Evolutionary conservation across 2,113 vertebrate genomes (phyloP), one percentile per base, ranked within the genome.

Genomic region (Poeciliopsis turrubarensis): DNA sequence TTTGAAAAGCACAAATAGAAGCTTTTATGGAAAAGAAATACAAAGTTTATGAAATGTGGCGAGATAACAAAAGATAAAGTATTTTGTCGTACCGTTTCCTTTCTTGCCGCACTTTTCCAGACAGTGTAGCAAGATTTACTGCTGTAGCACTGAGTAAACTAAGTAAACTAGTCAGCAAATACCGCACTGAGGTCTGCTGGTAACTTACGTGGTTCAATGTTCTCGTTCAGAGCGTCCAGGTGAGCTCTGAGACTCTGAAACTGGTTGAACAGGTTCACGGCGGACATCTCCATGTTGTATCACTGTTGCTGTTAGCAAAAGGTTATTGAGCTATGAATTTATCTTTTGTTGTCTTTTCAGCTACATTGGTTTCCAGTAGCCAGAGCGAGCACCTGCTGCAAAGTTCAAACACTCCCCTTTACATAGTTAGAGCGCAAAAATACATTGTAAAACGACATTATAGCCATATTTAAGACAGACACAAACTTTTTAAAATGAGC

Each of bases 161-260:
- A 47, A 47, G 5, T 19, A 17, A 5, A 47, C 44, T 17, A 47
- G 15, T 75, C 67, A 66, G 1, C 63, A 86, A 72, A 83, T 70
- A 73, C 15, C 73, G 32, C 34, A 67, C 30, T 25, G 7, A 10
- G 29, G 19, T 27, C 62, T 76, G 65, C 27, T 70, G 86, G 71
- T 67, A 72, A 96, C 97, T 97, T 94, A 98, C 97, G 93, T 75
- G 84, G 94, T 73, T 98, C 96, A 3, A 93, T 91, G 47, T 92
- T 93, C 72, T 97, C 96, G 62, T 92, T 96, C 73, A 98, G 87
- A 15, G 93, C 74, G 68, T 98, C 96, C 39, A 94, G 86, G 77
- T 95, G 96, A 72, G 88, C 93, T 7, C 87, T 65, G 27, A 98
- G 92, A 47, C 94, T 95, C 66, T 96, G 95, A 63, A 94, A 95